Evolutionary conservation across 2,797 vertebrate species (phyloP).

Genomic region (Cheirogaleus major): DNA sequence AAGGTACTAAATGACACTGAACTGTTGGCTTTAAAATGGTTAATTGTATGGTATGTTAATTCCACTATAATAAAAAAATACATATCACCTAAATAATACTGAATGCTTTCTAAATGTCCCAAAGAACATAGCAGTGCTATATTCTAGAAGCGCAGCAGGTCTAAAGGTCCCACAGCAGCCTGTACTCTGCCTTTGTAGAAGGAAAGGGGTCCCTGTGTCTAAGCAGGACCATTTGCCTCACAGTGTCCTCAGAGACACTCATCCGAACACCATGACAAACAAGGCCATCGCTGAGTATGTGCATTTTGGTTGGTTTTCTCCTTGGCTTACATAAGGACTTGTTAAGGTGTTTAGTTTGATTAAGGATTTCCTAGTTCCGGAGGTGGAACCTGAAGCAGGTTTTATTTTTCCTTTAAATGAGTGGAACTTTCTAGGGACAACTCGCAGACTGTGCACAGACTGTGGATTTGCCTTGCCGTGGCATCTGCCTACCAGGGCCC

Average conservation of each 20-base stretch:
- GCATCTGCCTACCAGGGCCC: neutral
- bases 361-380: neutral
- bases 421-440: constrained; percentile 53
- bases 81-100: neutral
- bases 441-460: neutral
- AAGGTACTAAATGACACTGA: neutral
- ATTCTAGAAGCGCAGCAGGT: neutral
- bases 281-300: rapidly evolving
- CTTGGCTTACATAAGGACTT: neutral
- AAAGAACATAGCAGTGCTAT: neutral
- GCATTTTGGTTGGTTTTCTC: neutral
- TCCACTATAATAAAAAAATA: neutral
- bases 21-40: neutral
- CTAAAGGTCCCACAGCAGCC: neutral
- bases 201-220: rapidly evolving
- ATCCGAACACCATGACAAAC: no score
- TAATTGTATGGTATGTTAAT: neutral
- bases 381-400: neutral
- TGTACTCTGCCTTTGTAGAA: neutral
- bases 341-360: neutral
- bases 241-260: neutral
- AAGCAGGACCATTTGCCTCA: neutral
- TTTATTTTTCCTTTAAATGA: neutral
- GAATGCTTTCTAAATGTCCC: neutral
- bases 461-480: neutral